These are phyloP conservation scores for Volucella inflata DNA, from an alignment of 2,888 invertebrate species.

Conservation along the genomic window DNA sequence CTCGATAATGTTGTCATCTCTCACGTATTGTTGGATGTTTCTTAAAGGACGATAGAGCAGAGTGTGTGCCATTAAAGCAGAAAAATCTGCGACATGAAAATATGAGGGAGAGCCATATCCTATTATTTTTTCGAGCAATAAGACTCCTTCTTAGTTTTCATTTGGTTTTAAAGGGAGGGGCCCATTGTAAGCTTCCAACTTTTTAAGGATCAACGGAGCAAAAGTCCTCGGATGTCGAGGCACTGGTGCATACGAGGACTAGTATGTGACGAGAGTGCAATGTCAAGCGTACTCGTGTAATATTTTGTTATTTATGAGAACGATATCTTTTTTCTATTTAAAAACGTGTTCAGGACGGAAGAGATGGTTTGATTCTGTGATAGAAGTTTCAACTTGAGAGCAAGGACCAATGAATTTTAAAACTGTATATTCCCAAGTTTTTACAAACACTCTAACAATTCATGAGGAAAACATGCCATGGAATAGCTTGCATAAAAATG, in stretches of 20 bases:
- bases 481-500: too few species aligned
- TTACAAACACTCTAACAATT: too few species aligned
- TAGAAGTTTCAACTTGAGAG: too few species aligned
- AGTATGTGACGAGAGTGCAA: background rate
- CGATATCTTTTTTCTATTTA: too few species aligned
- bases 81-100: conserved; percentile 33
- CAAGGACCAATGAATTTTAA: too few species aligned
- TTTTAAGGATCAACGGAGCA: conserved; percentile 6
- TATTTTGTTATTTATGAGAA: too few species aligned
- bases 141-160: background rate
- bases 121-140: conserved; percentile 3
- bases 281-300: too few species aligned
- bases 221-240: conserved; percentile 10
- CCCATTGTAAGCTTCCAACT: conserved; percentile 3
- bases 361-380: too few species aligned
- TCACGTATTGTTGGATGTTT: background rate
- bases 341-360: too few species aligned
- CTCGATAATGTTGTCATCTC: background rate
- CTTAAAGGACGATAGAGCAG: conserved; percentile 10
- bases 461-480: too few species aligned
- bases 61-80: conserved; percentile 51
- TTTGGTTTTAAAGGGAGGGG: background rate
- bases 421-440: too few species aligned
- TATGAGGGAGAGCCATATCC: conserved; percentile 32
- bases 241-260: background rate